Base-by-base conservation (phyloP, 2,113 vertebrate species). In the Nicator chloris region DNA sequence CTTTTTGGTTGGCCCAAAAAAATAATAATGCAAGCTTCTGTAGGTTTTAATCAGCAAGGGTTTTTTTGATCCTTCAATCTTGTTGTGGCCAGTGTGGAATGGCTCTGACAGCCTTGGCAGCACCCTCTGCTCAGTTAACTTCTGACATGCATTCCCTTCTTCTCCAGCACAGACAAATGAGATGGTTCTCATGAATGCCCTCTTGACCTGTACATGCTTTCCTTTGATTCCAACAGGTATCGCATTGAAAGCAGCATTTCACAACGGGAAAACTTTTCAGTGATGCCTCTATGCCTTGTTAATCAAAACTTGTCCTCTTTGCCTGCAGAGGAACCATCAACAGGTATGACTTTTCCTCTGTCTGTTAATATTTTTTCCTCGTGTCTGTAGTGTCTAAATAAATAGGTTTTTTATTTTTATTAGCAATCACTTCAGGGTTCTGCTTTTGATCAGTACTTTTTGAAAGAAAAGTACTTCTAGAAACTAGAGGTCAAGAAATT, bases 191-290 rank as follows among this genome's bases (percentile, higher is more conserved):
- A 14, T 82, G 2, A 26, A 19, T 30, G 54, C 16, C 26, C 57
- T 51, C 51, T 70, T 64, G 82, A 89, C 61, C 44, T 68, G 7
- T 50, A 15, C 5, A 2, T 65, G 13, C 45, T 83, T 92, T 79
- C 39, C 47, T 86, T 94, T 76, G 84, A 57, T 97, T 83, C 95
- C 60, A 71, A 79, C 95, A 99, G 99, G 79, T 99, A 99, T 86
- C 96, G 72, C 70, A 99, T 98, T 95, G 98, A 99, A 97, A 98
- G 98, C 44, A 97, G 98, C 12, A 95, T 98, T 84, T 97, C 97
- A 61, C 91, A 97, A 88, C 40, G 53, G 17, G 95, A 95, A 49
- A 99, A 99, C 94, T 95, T 97, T 63, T 97, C 97, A 56, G 97
- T 96, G 64, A 92, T 96, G 57, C 97, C 98, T 59, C 96, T 99